These are phyloP conservation scores for Glaucidium brasilianum DNA, from an alignment of 2,113 vertebrate species.

Conservation along the genomic window DNA sequence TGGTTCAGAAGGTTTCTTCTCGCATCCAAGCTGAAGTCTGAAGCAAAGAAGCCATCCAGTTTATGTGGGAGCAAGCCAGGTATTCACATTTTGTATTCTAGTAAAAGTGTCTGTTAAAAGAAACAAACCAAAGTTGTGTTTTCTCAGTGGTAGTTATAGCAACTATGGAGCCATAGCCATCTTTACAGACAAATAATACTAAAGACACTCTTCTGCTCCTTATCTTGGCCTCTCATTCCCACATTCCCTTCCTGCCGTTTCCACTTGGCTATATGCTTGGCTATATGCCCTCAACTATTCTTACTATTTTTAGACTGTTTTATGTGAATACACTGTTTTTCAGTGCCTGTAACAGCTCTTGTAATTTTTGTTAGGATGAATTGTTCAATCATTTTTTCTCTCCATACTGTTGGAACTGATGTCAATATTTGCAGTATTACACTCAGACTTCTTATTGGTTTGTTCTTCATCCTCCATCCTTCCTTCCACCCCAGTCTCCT, in stretches of 20 bases:
- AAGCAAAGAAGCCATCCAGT: constrained; percentile 75
- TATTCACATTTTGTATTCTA: constrained; percentile 30
- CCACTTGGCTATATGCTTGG: background rate
- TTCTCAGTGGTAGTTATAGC: background rate
- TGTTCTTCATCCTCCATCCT: background rate
- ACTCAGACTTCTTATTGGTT: background rate
- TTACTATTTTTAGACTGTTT: background rate
- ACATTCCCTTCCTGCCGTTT: background rate
- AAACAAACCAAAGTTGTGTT: background rate
- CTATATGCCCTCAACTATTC: background rate
- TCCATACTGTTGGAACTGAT: background rate
- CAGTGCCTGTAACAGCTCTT: background rate
- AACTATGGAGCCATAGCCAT: background rate
- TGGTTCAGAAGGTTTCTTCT: constrained; percentile 93
- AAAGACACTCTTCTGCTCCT: background rate
- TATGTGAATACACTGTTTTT: background rate
- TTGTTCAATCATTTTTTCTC: background rate
- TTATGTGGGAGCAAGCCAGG: constrained; percentile 82
- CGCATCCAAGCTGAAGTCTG: constrained; percentile 83
- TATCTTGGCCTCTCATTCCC: background rate
- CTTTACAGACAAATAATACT: background rate
- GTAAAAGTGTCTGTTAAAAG: background rate
- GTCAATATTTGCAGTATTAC: background rate
- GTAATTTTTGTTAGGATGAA: background rate
- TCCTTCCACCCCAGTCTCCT: background rate